Percentiles rank a stretch among this genome's conserved stretches.
These are phyloP conservation scores for Pyrgilauda ruficollis DNA, from an alignment of 2,113 vertebrate genomes.

Conservation along the genomic window DNA sequence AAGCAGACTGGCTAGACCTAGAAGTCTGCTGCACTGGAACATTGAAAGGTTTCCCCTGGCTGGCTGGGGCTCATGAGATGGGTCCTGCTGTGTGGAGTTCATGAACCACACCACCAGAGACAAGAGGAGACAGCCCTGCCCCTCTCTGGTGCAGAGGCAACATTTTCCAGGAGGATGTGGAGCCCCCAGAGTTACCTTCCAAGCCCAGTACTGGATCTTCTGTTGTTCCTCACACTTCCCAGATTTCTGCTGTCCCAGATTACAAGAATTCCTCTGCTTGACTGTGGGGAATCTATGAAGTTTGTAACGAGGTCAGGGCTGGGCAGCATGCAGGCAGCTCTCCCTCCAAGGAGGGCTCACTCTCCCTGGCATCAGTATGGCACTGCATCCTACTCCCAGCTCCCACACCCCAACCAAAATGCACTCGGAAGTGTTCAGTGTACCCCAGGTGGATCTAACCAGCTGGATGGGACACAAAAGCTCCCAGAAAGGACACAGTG, in stretches of 20 bases:
- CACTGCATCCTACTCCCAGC: not conserved
- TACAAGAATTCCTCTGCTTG: not conserved
- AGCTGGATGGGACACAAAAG: not conserved
- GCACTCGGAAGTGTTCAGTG: not conserved
- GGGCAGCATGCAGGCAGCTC: not conserved
- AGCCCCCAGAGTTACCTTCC: not conserved
- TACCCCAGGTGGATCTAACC: not conserved
- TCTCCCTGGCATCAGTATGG: not conserved
- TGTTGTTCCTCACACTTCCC: not conserved
- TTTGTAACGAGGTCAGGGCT: not conserved
- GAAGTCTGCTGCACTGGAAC: not conserved
- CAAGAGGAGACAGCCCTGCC: not conserved
- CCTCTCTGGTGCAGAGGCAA: not conserved
- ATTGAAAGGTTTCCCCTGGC: not conserved
- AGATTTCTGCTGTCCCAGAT: not conserved
- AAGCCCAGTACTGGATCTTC: not conserved
- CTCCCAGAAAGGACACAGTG: not conserved
- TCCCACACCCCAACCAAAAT: accelerated
- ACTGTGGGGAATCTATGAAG: not conserved
- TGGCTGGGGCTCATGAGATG: not conserved
- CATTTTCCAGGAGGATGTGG: not conserved
- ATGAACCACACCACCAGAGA: not conserved
- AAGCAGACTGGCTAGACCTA: not conserved
- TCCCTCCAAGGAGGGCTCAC: not conserved
- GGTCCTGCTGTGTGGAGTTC: not conserved